phyloP scores from a whole-genome alignment of 2,888 invertebrate species.

The Cosmia pyralina region DNA sequence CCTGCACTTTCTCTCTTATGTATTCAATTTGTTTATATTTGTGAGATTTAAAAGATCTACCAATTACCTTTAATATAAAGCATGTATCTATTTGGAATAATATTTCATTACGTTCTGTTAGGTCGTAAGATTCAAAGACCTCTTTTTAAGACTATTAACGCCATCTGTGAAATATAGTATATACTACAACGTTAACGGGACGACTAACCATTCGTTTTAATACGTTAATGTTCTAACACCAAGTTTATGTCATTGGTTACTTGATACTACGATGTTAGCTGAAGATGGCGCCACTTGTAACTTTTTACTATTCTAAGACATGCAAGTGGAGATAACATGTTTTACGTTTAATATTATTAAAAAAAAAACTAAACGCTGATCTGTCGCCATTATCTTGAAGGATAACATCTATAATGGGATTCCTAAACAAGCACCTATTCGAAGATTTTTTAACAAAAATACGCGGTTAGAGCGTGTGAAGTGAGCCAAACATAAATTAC shows the following conservation, averaged over 20 bases:
- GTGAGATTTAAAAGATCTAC: background rate
- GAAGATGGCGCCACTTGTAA: conserved; percentile 48
- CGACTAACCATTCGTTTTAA: background rate
- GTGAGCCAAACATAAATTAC: conserved; percentile 27
- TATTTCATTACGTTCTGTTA: conserved; percentile 22
- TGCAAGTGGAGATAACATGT: background rate
- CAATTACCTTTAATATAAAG: background rate
- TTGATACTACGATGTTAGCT: background rate
- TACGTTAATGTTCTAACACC: background rate
- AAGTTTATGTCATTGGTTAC: background rate
- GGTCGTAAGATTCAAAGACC: background rate
- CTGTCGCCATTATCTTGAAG: conserved; percentile 16
- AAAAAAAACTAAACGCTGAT: conserved; percentile 15
- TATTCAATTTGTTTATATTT: background rate
- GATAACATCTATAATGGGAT: conserved; percentile 13
- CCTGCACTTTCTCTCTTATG: background rate
- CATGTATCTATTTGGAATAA: conserved; percentile 1
- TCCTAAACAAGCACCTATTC: background rate
- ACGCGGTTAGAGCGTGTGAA: background rate
- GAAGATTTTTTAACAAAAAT: background rate
- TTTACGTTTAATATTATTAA: background rate
- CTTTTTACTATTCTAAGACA: background rate
- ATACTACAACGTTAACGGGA: conserved; percentile 27
- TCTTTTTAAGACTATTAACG: conserved; percentile 21
- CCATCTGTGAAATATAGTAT: conserved; percentile 37